These are phyloP conservation scores for Epinotia nisella DNA, from an alignment of 2,888 invertebrate genomes.

Conservation along the genomic window DNA sequence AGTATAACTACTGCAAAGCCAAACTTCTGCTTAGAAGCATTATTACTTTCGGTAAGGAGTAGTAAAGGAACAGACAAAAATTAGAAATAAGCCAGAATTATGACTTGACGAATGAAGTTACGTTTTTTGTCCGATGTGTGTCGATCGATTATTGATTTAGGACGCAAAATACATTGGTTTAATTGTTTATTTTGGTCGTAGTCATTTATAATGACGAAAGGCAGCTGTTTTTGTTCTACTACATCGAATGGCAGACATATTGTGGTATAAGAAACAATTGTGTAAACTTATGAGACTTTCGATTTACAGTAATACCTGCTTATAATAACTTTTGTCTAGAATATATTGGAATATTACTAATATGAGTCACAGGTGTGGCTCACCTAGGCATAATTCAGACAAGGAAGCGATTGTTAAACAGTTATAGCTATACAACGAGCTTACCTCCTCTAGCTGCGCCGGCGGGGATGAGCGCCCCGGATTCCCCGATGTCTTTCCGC, in stretches of 20 bases:
- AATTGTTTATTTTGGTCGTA: conserved; percentile 4
- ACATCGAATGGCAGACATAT: background rate
- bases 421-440: background rate
- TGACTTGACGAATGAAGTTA: background rate
- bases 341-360: too few species aligned
- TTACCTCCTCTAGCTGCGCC: conserved; percentile 8
- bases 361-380: too few species aligned
- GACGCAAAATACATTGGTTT: conserved; percentile 5
- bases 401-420: background rate
- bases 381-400: background rate
- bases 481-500: conserved; percentile 12
- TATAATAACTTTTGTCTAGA: too few species aligned
- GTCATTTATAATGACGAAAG: conserved; percentile 13
- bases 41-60: background rate
- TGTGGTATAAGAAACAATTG: conserved; percentile 15
- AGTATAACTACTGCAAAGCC: too few species aligned
- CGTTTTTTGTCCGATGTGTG: background rate
- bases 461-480: background rate
- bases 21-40: too few species aligned
- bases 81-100: background rate
- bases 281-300: conserved; percentile 4
- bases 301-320: background rate
- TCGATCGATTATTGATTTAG: conserved; percentile 22
- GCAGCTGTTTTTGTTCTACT: conserved; percentile 25
- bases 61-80: background rate